Conservation (phyloP, 2,888 invertebrate genomes). For the Rhagophthalmus giganteus region DNA sequence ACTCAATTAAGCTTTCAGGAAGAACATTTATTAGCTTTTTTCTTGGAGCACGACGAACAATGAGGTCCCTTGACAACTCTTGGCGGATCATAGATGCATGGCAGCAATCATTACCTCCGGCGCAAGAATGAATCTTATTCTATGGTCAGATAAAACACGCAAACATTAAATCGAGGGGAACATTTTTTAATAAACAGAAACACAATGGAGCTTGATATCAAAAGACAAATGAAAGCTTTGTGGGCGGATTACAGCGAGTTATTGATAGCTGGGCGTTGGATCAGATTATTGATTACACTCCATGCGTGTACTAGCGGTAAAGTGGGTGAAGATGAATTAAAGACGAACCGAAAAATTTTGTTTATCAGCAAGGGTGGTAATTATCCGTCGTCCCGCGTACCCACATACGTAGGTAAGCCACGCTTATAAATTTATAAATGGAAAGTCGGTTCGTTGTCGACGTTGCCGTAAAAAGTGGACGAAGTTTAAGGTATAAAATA, state of each 20-base stretch:
- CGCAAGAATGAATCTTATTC: constrained; percentile 23
- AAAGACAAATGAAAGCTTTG: constrained; percentile 50
- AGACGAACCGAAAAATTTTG: neutral
- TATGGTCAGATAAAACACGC: constrained; percentile 45
- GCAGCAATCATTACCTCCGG: constrained; percentile 13
- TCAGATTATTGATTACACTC: constrained; percentile 42
- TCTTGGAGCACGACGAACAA: constrained; percentile 9
- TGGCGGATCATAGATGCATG: constrained; percentile 13
- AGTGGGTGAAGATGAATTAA: constrained; percentile 28
- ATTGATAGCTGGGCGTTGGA: constrained; percentile 50
- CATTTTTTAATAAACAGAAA: constrained; percentile 44
- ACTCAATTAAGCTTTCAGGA: constrained; percentile 2
- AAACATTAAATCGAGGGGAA: constrained; percentile 48
- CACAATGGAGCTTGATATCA: constrained; percentile 49
- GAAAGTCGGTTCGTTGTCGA: too few species aligned
- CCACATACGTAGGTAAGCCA: too few species aligned
- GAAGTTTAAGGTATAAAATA: too few species aligned
- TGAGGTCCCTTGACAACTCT: constrained; percentile 16
- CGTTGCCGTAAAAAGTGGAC: too few species aligned
- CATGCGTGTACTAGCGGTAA: constrained; percentile 38
- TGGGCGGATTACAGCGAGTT: constrained; percentile 47
- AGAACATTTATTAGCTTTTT: neutral
- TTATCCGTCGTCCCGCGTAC: too few species aligned
- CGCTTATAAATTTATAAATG: too few species aligned
- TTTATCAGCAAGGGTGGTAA: neutral